A percentile compares a stretch with the other conserved stretches of the same genome.
Conservation (phyloP, 1,140 invertebrate species). For the Zaprionus ghesquierei region DNA sequence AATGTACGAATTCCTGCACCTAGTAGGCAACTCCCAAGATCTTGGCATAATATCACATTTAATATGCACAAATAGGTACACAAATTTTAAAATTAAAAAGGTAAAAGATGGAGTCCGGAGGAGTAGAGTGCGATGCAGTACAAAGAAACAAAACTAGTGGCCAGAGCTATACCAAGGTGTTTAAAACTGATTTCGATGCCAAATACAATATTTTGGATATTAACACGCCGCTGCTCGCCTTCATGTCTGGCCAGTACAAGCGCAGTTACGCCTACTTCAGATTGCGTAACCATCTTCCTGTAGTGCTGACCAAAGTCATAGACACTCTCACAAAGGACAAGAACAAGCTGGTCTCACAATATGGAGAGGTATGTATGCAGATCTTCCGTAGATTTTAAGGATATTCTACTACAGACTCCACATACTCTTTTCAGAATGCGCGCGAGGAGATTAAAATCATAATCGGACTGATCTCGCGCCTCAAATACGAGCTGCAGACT, state of each 20-base stretch:
- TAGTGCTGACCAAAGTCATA: constrained; percentile 95
- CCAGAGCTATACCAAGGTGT: constrained; percentile 22
- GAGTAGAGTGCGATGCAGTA: not conserved
- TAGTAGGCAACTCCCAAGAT: constrained; percentile 15
- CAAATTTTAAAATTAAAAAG: not conserved
- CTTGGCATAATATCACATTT: not conserved
- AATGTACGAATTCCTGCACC: not conserved
- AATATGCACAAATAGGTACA: constrained; percentile 10
- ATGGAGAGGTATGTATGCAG: constrained; percentile 87
- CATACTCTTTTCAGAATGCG: constrained; percentile 82
- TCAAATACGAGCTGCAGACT: constrained; percentile 96
- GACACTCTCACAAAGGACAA: constrained; percentile 91
- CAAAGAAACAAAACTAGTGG: not conserved
- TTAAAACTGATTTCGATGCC: constrained; percentile 66
- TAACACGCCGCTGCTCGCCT: constrained; percentile 56
- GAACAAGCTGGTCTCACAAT: constrained; percentile 86
- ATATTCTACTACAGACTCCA: constrained; percentile 17
- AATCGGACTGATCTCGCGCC: constrained; percentile 90
- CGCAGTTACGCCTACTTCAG: constrained; percentile 93
- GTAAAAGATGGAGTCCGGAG: constrained; percentile 18
- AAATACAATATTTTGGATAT: constrained; percentile 77
- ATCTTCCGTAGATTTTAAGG: not conserved
- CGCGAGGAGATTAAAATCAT: constrained; percentile 90
- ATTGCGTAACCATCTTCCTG: constrained; percentile 92
- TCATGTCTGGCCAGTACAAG: constrained; percentile 66